A percentile compares a stretch with the other conserved stretches of the same genome.
Conservation (phyloP, 2,888 invertebrate species). For the Enchytraeus crypticus region DNA sequence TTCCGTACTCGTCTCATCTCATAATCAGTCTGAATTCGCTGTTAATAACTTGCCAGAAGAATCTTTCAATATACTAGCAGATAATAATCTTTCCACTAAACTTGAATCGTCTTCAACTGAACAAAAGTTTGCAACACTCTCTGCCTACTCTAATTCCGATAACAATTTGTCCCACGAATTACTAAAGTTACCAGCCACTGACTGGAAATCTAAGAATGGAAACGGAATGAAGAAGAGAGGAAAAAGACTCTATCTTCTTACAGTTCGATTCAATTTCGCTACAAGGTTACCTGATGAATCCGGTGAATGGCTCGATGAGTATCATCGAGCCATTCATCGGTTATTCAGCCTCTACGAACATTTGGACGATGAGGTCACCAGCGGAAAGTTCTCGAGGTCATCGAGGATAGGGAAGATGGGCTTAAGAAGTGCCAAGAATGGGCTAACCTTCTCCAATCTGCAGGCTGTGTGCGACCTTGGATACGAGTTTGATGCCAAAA, state of each 20-base stretch:
- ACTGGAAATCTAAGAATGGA: too few relatives aligned
- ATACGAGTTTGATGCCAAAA: constrained; percentile 18
- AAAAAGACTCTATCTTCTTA: constrained; percentile 3
- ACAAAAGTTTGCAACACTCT: too few relatives aligned
- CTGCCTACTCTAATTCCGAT: too few relatives aligned
- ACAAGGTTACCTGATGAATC: constrained; percentile 16
- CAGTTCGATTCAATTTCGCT: constrained; percentile 21
- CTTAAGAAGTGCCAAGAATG: constrained; percentile 12
- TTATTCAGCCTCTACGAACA: constrained; percentile 23
- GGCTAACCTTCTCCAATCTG: constrained; percentile 14
- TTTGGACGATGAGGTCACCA: constrained; percentile 16
- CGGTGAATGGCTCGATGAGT: constrained; percentile 26
- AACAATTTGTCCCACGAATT: too few relatives aligned
- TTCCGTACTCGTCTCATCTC: too few relatives aligned
- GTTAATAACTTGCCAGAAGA: too few relatives aligned
- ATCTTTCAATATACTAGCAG: too few relatives aligned
- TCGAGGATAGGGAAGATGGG: background rate
- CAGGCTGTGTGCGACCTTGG: constrained; percentile 22
- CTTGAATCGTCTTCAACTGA: too few relatives aligned
- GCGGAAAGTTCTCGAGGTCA: constrained; percentile 12
- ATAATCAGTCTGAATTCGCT: too few relatives aligned
- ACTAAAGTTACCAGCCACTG: too few relatives aligned
- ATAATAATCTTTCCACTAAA: too few relatives aligned
- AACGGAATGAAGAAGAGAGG: too few relatives aligned
- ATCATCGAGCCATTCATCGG: constrained; percentile 19